Conservation (phyloP, 2,113 vertebrate genomes). For the Ahaetulla prasina region DNA sequence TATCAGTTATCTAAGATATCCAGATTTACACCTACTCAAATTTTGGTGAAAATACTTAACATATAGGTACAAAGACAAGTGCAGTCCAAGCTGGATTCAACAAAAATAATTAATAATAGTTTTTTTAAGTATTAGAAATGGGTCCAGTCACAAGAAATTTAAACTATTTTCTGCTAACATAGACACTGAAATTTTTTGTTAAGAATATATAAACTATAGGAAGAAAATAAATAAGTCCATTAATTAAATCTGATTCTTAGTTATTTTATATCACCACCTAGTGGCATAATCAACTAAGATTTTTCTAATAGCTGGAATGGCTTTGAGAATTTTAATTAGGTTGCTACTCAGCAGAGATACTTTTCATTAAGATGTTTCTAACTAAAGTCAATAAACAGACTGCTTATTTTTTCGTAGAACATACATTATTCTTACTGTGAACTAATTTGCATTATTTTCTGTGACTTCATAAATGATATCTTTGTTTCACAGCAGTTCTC, state of each 20-base stretch:
- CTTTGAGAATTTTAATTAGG: neutral
- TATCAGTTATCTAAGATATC: neutral
- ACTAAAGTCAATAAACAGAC: slow-evolving; percentile 22
- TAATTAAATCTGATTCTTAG: neutral
- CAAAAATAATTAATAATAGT: slow-evolving; percentile 3
- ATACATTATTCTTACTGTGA: neutral
- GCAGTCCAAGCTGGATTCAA: neutral
- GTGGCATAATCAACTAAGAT: neutral
- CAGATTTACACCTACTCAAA: neutral
- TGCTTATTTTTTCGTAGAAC: neutral
- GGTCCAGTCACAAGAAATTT: neutral
- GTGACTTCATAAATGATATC: neutral
- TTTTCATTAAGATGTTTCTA: neutral
- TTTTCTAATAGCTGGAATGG: neutral
- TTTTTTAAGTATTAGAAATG: neutral
- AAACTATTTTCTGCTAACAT: neutral
- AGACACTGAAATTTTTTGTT: accelerated
- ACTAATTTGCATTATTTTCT: neutral
- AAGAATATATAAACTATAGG: neutral
- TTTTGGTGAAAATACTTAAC: neutral
- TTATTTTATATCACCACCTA: neutral
- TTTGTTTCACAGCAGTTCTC: neutral
- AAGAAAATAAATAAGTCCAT: slow-evolving; percentile 2
- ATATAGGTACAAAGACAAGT: neutral
- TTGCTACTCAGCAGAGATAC: neutral